Percentiles rank a stretch among this genome's conserved stretches.
These are phyloP conservation scores for Murina feae DNA, from an alignment of 2,113 vertebrate species.

Conservation along the genomic window DNA sequence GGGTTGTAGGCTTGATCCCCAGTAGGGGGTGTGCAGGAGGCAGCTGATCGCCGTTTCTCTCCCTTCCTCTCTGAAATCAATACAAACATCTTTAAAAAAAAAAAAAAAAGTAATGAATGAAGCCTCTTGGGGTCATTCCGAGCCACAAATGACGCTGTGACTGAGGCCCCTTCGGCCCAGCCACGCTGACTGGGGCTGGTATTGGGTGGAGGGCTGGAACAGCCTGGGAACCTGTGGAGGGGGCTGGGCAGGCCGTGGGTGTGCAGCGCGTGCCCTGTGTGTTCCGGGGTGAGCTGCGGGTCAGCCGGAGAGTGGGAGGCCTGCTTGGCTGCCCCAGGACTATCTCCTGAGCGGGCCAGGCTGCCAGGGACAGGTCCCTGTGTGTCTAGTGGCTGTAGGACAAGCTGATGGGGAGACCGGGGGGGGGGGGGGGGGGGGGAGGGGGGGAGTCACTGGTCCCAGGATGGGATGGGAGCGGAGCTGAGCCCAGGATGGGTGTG, in stretches of 20 bases:
- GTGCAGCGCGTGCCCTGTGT: rapidly evolving
- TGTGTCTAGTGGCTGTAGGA: background rate
- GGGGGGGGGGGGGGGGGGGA: no score
- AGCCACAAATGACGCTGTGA: background rate
- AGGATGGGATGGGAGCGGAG: background rate
- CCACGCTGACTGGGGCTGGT: background rate
- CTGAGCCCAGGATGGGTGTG: background rate
- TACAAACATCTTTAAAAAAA: background rate
- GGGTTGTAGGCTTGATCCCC: no score
- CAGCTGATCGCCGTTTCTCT: no score
- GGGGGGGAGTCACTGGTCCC: background rate
- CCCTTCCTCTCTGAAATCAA: no score
- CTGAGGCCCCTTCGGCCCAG: background rate
- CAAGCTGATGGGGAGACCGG: background rate
- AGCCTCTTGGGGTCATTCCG: background rate
- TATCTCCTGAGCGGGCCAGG: background rate
- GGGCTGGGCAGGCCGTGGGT: background rate
- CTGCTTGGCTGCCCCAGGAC: background rate
- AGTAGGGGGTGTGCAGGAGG: no score
- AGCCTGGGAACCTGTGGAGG: background rate
- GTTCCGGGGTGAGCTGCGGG: background rate
- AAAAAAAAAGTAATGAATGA: background rate
- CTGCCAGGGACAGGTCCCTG: background rate
- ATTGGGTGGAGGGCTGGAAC: rapidly evolving
- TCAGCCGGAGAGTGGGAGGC: background rate